A percentile compares a stretch with the other conserved stretches of the same genome.
These are phyloP conservation scores for Coracias cyanogaster DNA, from an alignment of 2,797 vertebrate species.

Conservation along the genomic window DNA sequence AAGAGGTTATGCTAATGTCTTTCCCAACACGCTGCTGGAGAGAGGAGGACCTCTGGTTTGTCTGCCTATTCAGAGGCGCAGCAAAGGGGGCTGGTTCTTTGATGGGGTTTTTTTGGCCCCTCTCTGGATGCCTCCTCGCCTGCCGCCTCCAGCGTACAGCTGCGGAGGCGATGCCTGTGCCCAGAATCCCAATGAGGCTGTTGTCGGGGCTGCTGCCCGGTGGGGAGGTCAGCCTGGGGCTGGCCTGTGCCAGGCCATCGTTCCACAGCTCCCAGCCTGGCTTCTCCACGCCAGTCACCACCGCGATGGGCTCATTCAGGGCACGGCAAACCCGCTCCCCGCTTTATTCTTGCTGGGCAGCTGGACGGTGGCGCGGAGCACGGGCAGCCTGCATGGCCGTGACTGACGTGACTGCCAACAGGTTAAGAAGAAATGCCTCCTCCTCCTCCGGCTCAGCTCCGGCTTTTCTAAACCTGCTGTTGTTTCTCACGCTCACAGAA, in stretches of 20 bases:
- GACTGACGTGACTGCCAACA: conserved; percentile 84
- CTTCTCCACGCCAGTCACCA: conserved; percentile 29
- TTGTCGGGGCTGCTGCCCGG: conserved; percentile 72
- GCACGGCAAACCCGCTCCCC: conserved; percentile 57
- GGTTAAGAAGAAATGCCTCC: conserved; percentile 81
- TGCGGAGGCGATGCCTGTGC: conserved; percentile 82
- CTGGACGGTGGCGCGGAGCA: conserved; percentile 71
- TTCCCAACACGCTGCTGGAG: conserved; percentile 37
- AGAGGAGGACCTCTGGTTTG: conserved; percentile 66
- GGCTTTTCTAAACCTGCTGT: conserved; percentile 74
- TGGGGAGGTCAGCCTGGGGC: conserved; percentile 80
- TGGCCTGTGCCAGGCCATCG: conserved; percentile 9
- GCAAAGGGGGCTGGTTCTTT: conserved; percentile 81
- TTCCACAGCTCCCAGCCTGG: background rate
- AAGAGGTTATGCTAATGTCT: conserved; percentile 62
- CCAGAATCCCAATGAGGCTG: conserved; percentile 89
- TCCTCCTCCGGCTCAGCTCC: conserved; percentile 70
- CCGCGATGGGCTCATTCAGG: conserved; percentile 38
- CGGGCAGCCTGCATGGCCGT: background rate
- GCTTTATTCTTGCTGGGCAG: conserved; percentile 71
- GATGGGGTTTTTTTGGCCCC: conserved; percentile 79
- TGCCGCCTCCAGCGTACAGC: conserved; percentile 87
- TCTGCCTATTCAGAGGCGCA: conserved; percentile 68
- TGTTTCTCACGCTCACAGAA: conserved; percentile 92
- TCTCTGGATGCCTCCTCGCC: conserved; percentile 83